These are phyloP conservation scores for Tyrophagus putrescentiae DNA, from an alignment of 1,140 invertebrate species.

Conservation along the genomic window DNA sequence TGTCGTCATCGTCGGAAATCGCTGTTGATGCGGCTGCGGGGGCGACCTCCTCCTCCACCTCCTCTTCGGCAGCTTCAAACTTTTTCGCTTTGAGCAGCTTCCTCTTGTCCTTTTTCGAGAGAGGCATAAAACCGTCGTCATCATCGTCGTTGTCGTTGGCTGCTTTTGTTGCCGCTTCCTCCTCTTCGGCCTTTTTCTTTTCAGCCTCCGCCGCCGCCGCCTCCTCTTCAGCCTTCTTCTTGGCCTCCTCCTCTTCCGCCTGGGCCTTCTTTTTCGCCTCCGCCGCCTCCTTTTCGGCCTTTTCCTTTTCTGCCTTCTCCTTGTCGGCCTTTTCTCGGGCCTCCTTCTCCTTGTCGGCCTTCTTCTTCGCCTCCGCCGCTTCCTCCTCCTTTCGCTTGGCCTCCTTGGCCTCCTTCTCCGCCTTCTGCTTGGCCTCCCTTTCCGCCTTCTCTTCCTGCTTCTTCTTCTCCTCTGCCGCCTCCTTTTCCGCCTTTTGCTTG, in stretches of 20 bases:
- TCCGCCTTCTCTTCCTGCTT: background rate
- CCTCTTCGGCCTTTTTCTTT: too few species aligned
- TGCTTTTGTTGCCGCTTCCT: too few species aligned
- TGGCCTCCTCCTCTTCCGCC: background rate
- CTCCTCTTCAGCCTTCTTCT: too few species aligned
- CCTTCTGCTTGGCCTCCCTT: background rate
- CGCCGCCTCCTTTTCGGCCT: background rate
- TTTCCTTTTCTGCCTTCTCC: background rate
- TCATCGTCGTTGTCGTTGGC: too few species aligned
- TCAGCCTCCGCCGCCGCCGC: too few species aligned
- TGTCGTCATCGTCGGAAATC: too few species aligned
- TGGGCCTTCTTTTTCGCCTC: background rate
- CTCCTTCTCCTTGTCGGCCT: background rate
- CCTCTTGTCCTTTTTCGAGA: too few species aligned
- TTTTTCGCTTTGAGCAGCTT: too few species aligned
- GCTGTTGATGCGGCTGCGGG: too few species aligned
- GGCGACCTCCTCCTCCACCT: too few species aligned
- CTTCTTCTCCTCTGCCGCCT: background rate
- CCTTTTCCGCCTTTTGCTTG: background rate
- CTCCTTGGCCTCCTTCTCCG: background rate
- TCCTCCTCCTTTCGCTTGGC: background rate
- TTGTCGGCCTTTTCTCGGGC: background rate
- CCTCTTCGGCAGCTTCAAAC: too few species aligned
- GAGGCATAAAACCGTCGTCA: too few species aligned
- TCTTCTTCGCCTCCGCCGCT: background rate